Base-by-base conservation (phyloP, 2,888 invertebrate species). In the Dioctria rufipes region DNA sequence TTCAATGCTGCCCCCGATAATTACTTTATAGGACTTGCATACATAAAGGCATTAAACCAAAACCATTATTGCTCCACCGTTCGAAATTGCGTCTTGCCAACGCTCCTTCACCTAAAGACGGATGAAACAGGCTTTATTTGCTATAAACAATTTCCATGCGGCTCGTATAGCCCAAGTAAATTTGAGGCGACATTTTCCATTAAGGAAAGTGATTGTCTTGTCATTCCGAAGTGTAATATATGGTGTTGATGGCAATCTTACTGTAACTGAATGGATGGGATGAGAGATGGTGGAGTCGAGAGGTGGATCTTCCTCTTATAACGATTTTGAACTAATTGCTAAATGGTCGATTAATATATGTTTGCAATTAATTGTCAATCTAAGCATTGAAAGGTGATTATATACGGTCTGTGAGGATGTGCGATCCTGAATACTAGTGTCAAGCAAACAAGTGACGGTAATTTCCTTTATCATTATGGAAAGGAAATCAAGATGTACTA, bases 161-260 rank as follows among this genome's bases (percentile, higher is more conserved):
- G 42, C 11, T 71, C 69, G 58, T 67, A 80, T 69, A 80, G 46
- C 69, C 43, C 46, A 81, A 81, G 81, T 80, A 81, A 81, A 81
- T 80, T 80, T 77, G 61, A 54, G 77, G 42, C 25, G 80, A 81
- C 81, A 81, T 80, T 81, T 81, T 81, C 81, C 80, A 81, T 81
- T 81, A 81, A 81, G 67, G 80, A 77, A 81, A 81, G 80, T 81
- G 81, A 81, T 81, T 81, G 81, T 81, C 75, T 80, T 81, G 80
- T 81, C 81, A 69, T 75, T 67, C 63, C 60, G 63, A 80, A 81
- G 77, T 77, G 80, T 80, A 81, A 80, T 80, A 81, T 81, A 80
- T 80, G 71, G 80, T 67, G 77, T 46, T 66, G 77, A 80, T 81
- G 60, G 69, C 58, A 61, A 61, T 58, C 75, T 54, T 54, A 54